These are phyloP conservation scores for Drosophila burlai DNA, from an alignment of 1,140 invertebrate species.

Conservation along the genomic window DNA sequence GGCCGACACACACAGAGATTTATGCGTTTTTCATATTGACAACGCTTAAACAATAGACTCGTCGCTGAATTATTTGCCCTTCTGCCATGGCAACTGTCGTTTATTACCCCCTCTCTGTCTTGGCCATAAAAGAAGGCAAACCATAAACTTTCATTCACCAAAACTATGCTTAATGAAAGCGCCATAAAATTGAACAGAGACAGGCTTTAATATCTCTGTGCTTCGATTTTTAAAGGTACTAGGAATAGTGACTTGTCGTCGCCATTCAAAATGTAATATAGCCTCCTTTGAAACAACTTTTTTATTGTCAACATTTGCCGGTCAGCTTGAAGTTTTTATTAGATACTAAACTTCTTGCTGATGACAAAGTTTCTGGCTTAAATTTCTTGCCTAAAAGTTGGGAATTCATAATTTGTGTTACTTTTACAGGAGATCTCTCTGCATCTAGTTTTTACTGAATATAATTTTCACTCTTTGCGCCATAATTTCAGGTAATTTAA, in stretches of 20 bases:
- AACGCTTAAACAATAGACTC: conserved; percentile 72
- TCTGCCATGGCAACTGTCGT: conserved; percentile 63
- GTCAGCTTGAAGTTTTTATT: conserved; percentile 28
- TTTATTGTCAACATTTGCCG: conserved; percentile 27
- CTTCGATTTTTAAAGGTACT: conserved; percentile 10
- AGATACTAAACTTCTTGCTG: conserved; percentile 14
- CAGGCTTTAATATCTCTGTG: background rate
- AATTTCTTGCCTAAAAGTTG: background rate
- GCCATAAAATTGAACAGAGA: background rate
- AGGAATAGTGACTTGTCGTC: background rate
- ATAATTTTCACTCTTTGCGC: conserved; percentile 18
- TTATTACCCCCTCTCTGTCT: conserved; percentile 34
- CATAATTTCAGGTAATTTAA: conserved; percentile 33
- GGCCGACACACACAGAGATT: conserved; percentile 41
- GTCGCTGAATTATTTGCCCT: conserved; percentile 20
- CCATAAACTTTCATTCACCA: conserved; percentile 17
- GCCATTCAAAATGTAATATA: background rate
- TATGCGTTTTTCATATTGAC: conserved; percentile 75
- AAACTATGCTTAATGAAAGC: conserved; percentile 36
- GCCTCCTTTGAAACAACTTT: conserved; percentile 11
- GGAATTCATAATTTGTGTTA: conserved; percentile 9
- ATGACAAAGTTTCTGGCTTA: conserved; percentile 1
- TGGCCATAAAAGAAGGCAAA: conserved; percentile 19
- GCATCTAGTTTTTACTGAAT: background rate
- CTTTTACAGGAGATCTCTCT: conserved; percentile 1